A percentile compares a stretch with the other conserved stretches of the same genome.
These are phyloP conservation scores for Phragmatobia fuliginosa DNA, from an alignment of 2,888 invertebrate species.

Conservation along the genomic window DNA sequence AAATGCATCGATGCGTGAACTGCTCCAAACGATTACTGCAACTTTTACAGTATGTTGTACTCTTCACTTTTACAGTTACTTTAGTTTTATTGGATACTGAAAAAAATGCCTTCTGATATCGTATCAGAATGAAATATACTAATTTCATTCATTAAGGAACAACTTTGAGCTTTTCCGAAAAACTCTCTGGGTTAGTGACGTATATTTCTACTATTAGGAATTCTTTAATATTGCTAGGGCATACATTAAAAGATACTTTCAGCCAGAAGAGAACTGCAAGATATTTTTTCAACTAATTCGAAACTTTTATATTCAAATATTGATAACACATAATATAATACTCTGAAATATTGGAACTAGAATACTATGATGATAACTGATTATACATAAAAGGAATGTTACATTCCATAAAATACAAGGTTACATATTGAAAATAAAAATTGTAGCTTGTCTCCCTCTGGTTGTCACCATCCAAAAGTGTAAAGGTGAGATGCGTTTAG, in stretches of 20 bases:
- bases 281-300: too few relatives aligned
- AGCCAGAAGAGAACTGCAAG: too few relatives aligned
- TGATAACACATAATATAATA: too few relatives aligned
- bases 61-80: neutral
- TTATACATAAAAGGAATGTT: neutral
- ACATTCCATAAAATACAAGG: neutral
- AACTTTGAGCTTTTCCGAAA: neutral
- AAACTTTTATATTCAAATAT: too few relatives aligned
- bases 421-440: neutral
- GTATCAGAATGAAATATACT: neutral
- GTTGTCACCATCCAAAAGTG: slow-evolving; percentile 26
- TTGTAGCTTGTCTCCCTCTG: slow-evolving; percentile 9
- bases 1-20: neutral
- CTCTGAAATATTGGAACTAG: too few relatives aligned
- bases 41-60: too few relatives aligned
- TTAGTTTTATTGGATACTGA: neutral
- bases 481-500: slow-evolving; percentile 53
- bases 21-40: neutral
- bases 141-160: neutral
- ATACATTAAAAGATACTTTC: too few relatives aligned
- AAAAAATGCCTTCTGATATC: neutral
- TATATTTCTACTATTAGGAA: too few relatives aligned
- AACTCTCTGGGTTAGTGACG: neutral
- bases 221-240: too few relatives aligned
- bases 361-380: too few relatives aligned